Conservation (phyloP, 2,888 invertebrate genomes). For the Ganaspis brasiliensis region DNA sequence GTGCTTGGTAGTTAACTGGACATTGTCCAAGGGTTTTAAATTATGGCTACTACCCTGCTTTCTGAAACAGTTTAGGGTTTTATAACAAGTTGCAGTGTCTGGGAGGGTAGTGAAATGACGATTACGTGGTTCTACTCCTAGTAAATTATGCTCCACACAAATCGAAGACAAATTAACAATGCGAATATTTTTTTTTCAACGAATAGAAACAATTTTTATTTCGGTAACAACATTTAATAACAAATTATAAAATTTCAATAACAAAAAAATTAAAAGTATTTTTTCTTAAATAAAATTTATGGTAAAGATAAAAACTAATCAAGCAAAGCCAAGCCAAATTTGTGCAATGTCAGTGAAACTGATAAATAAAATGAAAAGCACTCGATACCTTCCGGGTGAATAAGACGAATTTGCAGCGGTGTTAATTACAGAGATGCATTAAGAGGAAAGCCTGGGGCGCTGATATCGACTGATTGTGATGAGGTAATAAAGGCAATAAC, state of each 20-base stretch:
- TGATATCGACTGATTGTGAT: slow-evolving; percentile 48
- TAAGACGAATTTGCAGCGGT: not conserved
- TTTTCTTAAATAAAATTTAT: too few species aligned
- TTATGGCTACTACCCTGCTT: slow-evolving; percentile 19
- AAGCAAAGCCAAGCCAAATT: too few species aligned
- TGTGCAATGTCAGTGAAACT: not conserved
- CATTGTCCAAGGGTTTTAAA: slow-evolving; percentile 25
- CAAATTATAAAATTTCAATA: too few species aligned
- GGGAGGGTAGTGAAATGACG: slow-evolving; percentile 24
- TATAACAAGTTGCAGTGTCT: not conserved
- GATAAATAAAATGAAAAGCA: not conserved
- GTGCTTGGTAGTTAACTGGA: slow-evolving; percentile 8
- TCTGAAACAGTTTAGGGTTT: slow-evolving; percentile 28
- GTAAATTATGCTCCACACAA: not conserved
- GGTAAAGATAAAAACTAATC: too few species aligned
- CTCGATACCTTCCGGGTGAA: slow-evolving; percentile 1
- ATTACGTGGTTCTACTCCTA: not conserved
- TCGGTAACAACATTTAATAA: too few species aligned
- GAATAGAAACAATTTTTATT: too few species aligned
- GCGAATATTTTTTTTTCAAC: too few species aligned
- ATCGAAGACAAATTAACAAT: not conserved
- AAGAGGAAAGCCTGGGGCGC: slow-evolving; percentile 5
- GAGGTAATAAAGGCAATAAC: slow-evolving; percentile 53
- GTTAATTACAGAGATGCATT: slow-evolving; percentile 20
- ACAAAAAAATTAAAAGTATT: too few species aligned